These are phyloP conservation scores for Odontesthes bonariensis DNA, from an alignment of 2,113 vertebrate genomes.

Conservation along the genomic window DNA sequence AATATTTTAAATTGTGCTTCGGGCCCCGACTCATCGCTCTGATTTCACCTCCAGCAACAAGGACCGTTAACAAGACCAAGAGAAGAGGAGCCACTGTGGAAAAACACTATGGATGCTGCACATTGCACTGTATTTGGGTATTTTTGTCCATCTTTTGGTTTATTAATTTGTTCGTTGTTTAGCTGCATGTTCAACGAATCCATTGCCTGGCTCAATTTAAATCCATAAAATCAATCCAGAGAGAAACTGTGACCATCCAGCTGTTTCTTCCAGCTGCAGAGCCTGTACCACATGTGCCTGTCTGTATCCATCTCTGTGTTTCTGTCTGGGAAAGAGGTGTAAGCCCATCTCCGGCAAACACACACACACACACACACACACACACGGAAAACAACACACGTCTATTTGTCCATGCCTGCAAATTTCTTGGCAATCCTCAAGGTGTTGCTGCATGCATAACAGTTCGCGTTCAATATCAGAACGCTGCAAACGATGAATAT, in stretches of 20 bases:
- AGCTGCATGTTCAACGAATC: accelerated
- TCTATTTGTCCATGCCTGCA: constrained; percentile 65
- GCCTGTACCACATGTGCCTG: not conserved
- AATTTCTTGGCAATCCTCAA: constrained; percentile 81
- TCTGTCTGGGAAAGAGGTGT: constrained; percentile 51
- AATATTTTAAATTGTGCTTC: too few species aligned
- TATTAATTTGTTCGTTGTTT: too few species aligned
- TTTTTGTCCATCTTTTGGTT: not conserved
- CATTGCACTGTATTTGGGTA: too few species aligned
- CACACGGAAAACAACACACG: constrained; percentile 43
- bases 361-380: constrained; percentile 6
- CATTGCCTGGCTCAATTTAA: not conserved
- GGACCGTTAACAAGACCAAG: too few species aligned
- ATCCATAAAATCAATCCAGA: constrained; percentile 5
- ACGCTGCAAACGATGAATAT: constrained; percentile 80
- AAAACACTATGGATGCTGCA: not conserved
- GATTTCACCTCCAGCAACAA: too few species aligned
- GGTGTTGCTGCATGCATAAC: constrained; percentile 85
- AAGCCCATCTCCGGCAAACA: constrained; percentile 33
- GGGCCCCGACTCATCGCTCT: too few species aligned
- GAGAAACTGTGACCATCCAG: constrained; percentile 36
- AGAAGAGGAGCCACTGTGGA: too few species aligned
- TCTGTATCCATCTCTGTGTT: constrained; percentile 41
- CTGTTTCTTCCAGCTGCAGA: constrained; percentile 52
- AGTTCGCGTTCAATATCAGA: constrained; percentile 79